Base-by-base conservation (phyloP, 2,113 vertebrate genomes). In the Pantherophis guttatus region DNA sequence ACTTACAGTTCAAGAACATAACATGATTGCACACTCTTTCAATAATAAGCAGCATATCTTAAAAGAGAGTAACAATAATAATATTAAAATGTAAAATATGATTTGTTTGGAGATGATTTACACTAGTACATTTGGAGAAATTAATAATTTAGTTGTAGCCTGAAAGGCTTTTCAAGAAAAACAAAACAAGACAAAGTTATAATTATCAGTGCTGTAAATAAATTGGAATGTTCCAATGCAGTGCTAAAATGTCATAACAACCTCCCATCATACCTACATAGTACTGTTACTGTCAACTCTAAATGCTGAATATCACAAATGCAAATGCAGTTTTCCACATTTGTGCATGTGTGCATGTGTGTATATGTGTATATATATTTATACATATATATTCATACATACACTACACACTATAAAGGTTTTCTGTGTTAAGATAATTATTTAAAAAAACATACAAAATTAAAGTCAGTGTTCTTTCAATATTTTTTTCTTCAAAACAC, bases 401-500 rank as follows among this genome's bases (percentile, higher is more conserved):
- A 44, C 33, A 44, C 15, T 21, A 87, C 23, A 90, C 29, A 96
- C 93, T 94, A 89, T 93, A 91, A 93, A 96, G 88, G 0, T 92
- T 81, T 81, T 50, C 50, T 48, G 52, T 90, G 5, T 91, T 19
- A 88, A 94, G 50, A 94, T 8, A 90, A 75, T 86, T 62, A 0
- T 2, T 88, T 48, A 13, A 88, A 93, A 93, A 92, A 94, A 93
- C 87, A 48, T 21, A 59, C 86, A 53, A 92, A 94, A 86, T 70
- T 70, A n/a, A 94, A 92, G 6, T 52, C 23, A 53, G 29, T 29
- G 53, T 81, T 81, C 92, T 0, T 91, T 53, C 57, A 13, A 0
- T 39, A 70, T 96, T 96, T 95, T 96, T 96, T 97, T 96, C 97
- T 94, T 92, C 62, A 29, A 97, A 96, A 96, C n/a, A 23, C n/a